Evolutionary conservation across 1,140 invertebrate species (phyloP), one percentile per base, ranked within the genome.

Genomic region (Brachionus asplanchnoidis): DNA sequence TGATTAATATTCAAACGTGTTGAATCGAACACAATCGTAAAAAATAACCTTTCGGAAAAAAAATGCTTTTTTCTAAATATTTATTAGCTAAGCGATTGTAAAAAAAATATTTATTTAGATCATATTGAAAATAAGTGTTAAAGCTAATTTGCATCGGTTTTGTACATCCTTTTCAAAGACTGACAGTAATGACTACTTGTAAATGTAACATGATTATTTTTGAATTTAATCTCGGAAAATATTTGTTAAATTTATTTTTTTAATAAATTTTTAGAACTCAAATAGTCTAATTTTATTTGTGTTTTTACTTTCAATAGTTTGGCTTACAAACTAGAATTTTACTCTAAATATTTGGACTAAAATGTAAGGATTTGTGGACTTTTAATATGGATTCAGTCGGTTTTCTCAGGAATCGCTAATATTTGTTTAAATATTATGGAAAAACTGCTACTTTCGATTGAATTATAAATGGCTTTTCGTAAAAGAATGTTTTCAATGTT

Each of bases 341-440:
- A 20, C 20, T 60, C n/a, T 6, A 60, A 68, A 68, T 68, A 32
- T 68, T 40, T 36, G 26, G 1, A 68, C n/a, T n/a, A 68, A 68
- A 68, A 28, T 32, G 12, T 32, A 68, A n/a, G 26, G 32, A 12
- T 68, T 68, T 40, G n/a, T 32, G 26, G 4, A n/a, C 17, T 40
- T 46, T 42, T 75, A 42, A 17, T 75, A 75, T n/a, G 32, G 40
- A 20, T 42, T 23, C 40, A 5, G 36, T 40, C 70, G 36, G 70
- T 42, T 75, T 75, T 75, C 70, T 75, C 70, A 75, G 42, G 70
- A 75, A 75, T 42, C 14, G 40, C 14, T 42, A 75, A 75, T 75
- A 75, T 75, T 75, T 75, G 20, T 75, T 75, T 14, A 17, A 42
- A 20, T 75, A 75, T 46, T 75, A 23, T 75, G 42, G 12, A n/a